Evolutionary conservation across 2,113 vertebrate genomes (phyloP), one percentile per base, ranked within the genome.

Genomic region (Lipophrys pholis): DNA sequence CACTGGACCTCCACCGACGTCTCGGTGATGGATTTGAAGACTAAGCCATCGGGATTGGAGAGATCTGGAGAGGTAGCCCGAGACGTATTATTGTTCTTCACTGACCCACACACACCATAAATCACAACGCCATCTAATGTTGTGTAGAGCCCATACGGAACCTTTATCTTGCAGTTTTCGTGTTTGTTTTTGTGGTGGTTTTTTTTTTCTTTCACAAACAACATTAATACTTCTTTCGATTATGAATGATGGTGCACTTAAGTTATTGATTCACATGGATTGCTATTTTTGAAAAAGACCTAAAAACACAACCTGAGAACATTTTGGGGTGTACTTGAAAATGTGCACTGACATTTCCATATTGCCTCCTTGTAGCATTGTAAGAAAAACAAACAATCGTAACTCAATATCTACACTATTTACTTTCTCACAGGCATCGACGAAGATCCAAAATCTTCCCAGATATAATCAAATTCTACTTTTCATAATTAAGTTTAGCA

Each of bases 11-110:
- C 97, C 64, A 94, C 97, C 0, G 96, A 97, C 0, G 97, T 99
- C 93, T 99, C 97, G 11, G 94, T 98, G 91, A 98, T 95, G 54
- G 95, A 96, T 95, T 96, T 98, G 94, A 99, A 99, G 81, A 92
- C 91, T 85, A 99, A 94, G 73, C 96, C 96, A 84, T 94, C 94
- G 0, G 97, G 98, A 21, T 92, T 97, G 69, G 96, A 96, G 1
- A 99, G 95, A 93, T 95, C 98, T 99, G 92, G 76, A 95, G 63
- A 82, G 45, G 68, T 48, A 73, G 73, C 46, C 51, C 75, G 76
- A 91, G 76, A 93, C 46, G 62, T 78, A 88, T 92, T 86, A 90
- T 84, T 86, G 82, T 82, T 80, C 74, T 87, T 84, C 58, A 62
- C 61, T 80, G 61, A 76, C 69, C 69, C 42, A 16, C 68, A 61